Evolutionary conservation across 1,140 invertebrate genomes (phyloP).

Genomic region (Trialeurodes vaporariorum): DNA sequence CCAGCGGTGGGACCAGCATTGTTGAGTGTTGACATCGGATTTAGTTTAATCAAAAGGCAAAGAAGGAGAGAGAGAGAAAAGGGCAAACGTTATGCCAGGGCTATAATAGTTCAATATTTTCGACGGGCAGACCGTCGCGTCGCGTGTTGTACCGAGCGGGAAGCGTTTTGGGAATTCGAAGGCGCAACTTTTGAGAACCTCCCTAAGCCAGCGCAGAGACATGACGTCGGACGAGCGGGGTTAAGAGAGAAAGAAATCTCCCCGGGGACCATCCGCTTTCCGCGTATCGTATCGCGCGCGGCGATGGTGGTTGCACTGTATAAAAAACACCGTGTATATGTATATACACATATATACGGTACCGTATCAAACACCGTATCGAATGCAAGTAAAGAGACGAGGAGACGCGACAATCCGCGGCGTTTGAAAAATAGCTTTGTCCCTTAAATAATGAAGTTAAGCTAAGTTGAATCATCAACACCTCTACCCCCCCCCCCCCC

Average conservation of each 20-base stretch:
- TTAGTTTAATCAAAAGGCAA: not conserved
- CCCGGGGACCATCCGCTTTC: not conserved
- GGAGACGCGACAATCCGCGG: not conserved
- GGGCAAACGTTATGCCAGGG: no score
- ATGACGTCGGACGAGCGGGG: not conserved
- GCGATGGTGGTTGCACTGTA: no score
- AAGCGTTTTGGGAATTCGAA: not conserved
- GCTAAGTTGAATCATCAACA: not conserved
- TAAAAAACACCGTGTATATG: no score
- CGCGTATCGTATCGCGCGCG: no score
- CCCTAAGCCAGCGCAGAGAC: not conserved
- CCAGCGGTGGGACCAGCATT: no score
- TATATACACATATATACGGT: no score
- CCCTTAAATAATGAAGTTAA: not conserved
- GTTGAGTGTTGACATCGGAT: not conserved
- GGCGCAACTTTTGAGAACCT: no score
- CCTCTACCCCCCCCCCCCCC: no score
- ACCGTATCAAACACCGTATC: no score
- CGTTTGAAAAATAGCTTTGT: slow-evolving; percentile 1
- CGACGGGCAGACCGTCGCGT: not conserved
- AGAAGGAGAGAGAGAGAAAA: no score
- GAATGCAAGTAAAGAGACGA: not conserved
- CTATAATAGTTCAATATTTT: not conserved
- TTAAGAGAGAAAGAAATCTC: not conserved
- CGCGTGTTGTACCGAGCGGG: no score